Evolutionary conservation across 2,888 invertebrate species (phyloP).

Genomic region (Lapara coniferarum): DNA sequence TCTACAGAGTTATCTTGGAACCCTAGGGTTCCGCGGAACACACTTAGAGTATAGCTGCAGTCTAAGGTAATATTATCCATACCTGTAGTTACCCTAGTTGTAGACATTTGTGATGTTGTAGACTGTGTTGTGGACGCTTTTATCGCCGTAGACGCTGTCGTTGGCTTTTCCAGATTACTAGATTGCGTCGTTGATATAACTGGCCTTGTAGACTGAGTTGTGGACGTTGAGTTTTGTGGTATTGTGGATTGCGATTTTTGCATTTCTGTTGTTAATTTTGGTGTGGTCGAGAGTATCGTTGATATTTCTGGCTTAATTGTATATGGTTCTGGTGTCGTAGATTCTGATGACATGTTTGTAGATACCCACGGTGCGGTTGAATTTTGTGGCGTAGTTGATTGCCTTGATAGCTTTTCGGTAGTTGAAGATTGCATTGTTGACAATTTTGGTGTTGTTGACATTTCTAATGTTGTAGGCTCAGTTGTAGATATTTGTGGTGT

Average conservation of each 20-base stretch:
- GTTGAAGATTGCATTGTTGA: neutral
- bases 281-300: neutral
- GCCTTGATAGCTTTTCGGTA: neutral
- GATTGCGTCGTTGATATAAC: neutral
- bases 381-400: neutral
- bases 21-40: too few relatives aligned
- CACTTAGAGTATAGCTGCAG: too few relatives aligned
- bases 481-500: neutral
- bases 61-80: neutral
- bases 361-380: neutral
- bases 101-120: neutral
- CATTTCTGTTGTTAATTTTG: neutral
- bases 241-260: too few relatives aligned
- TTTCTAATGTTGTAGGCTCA: neutral
- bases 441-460: neutral
- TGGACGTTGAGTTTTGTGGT: too few relatives aligned
- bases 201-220: too few relatives aligned
- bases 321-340: neutral
- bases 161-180: neutral
- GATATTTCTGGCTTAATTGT: neutral
- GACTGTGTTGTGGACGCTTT: neutral
- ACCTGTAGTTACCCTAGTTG: constrained; percentile 1
- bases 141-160: neutral
- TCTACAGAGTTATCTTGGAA: too few relatives aligned
- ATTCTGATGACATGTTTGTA: neutral